These are phyloP conservation scores for Xanthorhoe spadicearia DNA, from an alignment of 2,888 invertebrate species.

Conservation along the genomic window DNA sequence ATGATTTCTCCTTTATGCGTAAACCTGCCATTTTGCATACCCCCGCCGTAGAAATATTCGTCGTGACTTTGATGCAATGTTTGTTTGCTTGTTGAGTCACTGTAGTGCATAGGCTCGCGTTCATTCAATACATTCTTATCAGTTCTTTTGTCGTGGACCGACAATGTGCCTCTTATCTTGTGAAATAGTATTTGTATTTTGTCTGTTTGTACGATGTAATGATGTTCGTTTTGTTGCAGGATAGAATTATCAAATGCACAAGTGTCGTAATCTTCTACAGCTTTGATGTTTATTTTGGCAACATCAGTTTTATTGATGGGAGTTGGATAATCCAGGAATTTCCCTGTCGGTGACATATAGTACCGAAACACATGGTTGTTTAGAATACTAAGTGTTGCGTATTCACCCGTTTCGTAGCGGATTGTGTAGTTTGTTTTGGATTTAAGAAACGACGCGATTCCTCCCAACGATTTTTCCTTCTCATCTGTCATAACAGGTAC, in stretches of 20 bases:
- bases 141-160: constrained; percentile 62
- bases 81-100: constrained; percentile 57
- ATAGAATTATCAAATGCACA: constrained; percentile 61
- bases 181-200: constrained; percentile 66
- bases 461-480: constrained; percentile 47
- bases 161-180: constrained; percentile 65
- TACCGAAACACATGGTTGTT: constrained; percentile 74
- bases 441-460: constrained; percentile 61
- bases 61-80: constrained; percentile 58
- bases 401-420: constrained; percentile 63
- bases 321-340: constrained; percentile 68
- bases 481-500: constrained; percentile 31
- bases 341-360: constrained; percentile 70
- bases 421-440: constrained; percentile 58
- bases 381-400: constrained; percentile 64
- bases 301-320: constrained; percentile 64
- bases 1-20: constrained; percentile 72
- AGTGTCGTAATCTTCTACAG: constrained; percentile 61
- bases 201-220: constrained; percentile 61
- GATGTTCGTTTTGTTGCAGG: constrained; percentile 50
- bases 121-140: constrained; percentile 68
- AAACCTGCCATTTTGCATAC: constrained; percentile 79
- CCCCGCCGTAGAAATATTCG: constrained; percentile 76
- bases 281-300: constrained; percentile 68
- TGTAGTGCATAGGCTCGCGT: constrained; percentile 59